These are phyloP conservation scores for Phaenicophaeus curvirostris DNA, from an alignment of 2,797 vertebrate species.

Conservation along the genomic window DNA sequence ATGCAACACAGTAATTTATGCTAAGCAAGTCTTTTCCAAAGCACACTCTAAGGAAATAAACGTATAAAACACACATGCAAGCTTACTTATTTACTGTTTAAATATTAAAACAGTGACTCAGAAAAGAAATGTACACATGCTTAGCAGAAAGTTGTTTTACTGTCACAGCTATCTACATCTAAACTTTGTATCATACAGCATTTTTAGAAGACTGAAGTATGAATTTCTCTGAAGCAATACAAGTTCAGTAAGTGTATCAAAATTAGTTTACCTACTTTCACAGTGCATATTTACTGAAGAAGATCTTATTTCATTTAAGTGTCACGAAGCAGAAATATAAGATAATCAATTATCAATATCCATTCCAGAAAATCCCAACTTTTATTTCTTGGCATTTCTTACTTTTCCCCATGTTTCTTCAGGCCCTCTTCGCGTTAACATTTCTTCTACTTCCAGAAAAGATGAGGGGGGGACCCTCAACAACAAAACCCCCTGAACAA, in stretches of 20 bases:
- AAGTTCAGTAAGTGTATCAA: conserved; percentile 69
- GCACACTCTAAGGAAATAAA: background rate
- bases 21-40: conserved; percentile 20
- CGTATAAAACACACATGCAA: conserved; percentile 38
- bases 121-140: background rate
- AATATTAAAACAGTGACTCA: conserved; percentile 39
- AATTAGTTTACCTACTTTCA: conserved; percentile 80
- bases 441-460: conserved; percentile 64
- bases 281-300: conserved; percentile 70
- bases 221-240: conserved; percentile 20
- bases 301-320: conserved; percentile 67
- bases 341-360: conserved; percentile 52
- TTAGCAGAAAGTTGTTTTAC: conserved; percentile 43
- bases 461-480: background rate
- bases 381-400: conserved; percentile 59
- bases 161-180: conserved; percentile 27
- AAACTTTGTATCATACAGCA: conserved; percentile 10
- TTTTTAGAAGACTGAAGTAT: conserved; percentile 36
- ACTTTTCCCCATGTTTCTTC: conserved; percentile 64
- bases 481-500: conserved; percentile 38
- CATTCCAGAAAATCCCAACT: conserved; percentile 55
- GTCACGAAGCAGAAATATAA: conserved; percentile 62
- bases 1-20: background rate
- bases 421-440: conserved; percentile 53
- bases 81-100: conserved; percentile 5